phyloP scores from a whole-genome alignment of 2,113 vertebrate genomes.

The Tupaia tana region DNA sequence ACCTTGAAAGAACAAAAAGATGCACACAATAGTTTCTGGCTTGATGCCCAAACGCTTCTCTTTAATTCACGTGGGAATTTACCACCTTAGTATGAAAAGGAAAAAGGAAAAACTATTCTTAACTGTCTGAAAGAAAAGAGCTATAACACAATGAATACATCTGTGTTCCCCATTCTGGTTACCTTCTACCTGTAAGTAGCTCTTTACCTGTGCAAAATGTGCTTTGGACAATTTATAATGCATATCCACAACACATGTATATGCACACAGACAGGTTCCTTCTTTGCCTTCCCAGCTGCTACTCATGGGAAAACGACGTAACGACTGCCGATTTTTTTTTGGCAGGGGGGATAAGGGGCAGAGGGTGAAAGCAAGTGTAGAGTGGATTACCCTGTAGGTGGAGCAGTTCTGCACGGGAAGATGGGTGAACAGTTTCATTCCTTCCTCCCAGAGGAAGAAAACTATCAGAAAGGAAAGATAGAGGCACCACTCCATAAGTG shows the following conservation, averaged over 20 bases:
- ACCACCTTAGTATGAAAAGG: background rate
- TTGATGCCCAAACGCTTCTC: background rate
- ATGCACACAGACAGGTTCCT: background rate
- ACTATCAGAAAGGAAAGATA: too few relatives aligned
- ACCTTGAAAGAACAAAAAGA: constrained; percentile 17
- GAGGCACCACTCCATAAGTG: too few relatives aligned
- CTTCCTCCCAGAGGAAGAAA: too few relatives aligned
- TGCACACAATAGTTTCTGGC: background rate
- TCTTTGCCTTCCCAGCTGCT: background rate
- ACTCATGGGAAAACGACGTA: background rate
- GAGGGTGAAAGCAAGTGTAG: too few relatives aligned
- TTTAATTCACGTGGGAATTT: constrained; percentile 3
- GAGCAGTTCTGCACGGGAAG: too few relatives aligned
- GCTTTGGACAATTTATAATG: background rate
- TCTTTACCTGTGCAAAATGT: background rate
- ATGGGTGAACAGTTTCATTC: too few relatives aligned
- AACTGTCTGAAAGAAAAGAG: background rate
- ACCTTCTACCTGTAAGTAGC: background rate
- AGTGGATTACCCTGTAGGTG: too few relatives aligned
- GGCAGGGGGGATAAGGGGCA: too few relatives aligned
- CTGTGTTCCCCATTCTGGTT: background rate
- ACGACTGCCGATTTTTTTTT: background rate
- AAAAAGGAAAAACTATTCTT: background rate
- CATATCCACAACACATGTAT: background rate
- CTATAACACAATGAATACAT: background rate